Evolutionary conservation across 2,113 vertebrate genomes (phyloP).

Genomic region (Excalfactoria chinensis): DNA sequence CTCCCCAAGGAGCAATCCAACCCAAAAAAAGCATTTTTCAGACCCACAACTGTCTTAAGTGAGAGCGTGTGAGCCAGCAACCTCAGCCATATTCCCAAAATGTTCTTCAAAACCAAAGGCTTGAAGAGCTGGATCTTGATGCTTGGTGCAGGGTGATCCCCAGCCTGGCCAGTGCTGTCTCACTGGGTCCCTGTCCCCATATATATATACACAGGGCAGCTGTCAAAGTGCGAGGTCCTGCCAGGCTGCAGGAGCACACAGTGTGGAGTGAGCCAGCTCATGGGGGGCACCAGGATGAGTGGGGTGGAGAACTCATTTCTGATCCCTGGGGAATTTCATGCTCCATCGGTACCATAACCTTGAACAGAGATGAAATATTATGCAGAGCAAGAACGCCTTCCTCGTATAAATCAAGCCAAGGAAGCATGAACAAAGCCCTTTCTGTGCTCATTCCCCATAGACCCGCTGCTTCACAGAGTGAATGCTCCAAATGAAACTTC

Average conservation of each 20-base stretch:
- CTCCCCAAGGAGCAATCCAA: constrained; percentile 13
- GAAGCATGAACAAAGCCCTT: constrained; percentile 56
- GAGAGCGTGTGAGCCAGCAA: background rate
- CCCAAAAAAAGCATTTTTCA: constrained; percentile 14
- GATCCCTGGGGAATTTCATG: constrained; percentile 36
- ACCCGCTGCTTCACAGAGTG: background rate
- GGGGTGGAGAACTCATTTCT: background rate
- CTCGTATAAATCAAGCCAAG: constrained; percentile 11
- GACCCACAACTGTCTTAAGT: background rate
- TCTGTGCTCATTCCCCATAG: constrained; percentile 18
- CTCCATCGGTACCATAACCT: background rate
- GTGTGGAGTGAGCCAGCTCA: background rate
- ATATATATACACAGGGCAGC: background rate
- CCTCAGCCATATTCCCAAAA: background rate
- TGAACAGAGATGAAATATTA: constrained; percentile 31
- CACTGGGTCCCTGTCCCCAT: background rate
- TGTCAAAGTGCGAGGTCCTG: background rate
- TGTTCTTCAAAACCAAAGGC: background rate
- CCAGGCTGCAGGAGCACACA: background rate
- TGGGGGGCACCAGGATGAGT: background rate
- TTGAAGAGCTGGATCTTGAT: background rate
- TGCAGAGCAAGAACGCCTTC: background rate
- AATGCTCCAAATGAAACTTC: constrained; percentile 43
- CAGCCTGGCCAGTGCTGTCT: background rate
- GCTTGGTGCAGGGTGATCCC: accelerated